A percentile compares a stretch with the other conserved stretches of the same genome.
These are phyloP conservation scores for Tonatia bakeri DNA, from an alignment of 2,113 vertebrate genomes.

Conservation along the genomic window DNA sequence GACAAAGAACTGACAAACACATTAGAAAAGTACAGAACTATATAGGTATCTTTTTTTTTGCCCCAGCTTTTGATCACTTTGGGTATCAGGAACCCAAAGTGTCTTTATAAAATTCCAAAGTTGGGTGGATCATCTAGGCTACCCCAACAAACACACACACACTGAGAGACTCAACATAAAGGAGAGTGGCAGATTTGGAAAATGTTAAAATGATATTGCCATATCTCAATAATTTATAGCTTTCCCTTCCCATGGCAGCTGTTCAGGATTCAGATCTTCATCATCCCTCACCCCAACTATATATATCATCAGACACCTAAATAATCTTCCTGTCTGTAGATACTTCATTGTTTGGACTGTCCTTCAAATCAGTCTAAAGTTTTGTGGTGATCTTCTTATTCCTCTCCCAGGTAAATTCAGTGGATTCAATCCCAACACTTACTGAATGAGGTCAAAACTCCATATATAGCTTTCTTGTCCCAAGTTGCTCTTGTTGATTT, in stretches of 20 bases:
- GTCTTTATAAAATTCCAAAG: background rate
- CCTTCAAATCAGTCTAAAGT: background rate
- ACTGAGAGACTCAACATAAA: background rate
- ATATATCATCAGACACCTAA: background rate
- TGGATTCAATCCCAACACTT: background rate
- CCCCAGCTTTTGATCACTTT: background rate
- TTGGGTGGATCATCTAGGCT: background rate
- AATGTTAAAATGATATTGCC: background rate
- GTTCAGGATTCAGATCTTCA: background rate
- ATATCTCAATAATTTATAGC: background rate
- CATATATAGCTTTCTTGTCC: background rate
- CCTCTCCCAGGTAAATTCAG: background rate
- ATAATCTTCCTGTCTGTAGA: background rate
- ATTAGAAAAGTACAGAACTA: background rate
- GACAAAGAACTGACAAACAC: background rate
- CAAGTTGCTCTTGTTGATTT: background rate
- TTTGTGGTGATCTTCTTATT: background rate
- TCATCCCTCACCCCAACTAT: background rate
- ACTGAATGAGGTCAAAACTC: background rate
- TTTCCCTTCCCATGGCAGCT: background rate
- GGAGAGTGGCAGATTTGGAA: background rate
- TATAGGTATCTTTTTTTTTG: background rate
- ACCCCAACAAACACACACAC: background rate
- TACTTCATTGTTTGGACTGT: background rate
- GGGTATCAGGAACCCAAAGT: background rate